These are phyloP conservation scores for Peromyscus aztecus DNA, from an alignment of 2,797 vertebrate species.

Conservation along the genomic window DNA sequence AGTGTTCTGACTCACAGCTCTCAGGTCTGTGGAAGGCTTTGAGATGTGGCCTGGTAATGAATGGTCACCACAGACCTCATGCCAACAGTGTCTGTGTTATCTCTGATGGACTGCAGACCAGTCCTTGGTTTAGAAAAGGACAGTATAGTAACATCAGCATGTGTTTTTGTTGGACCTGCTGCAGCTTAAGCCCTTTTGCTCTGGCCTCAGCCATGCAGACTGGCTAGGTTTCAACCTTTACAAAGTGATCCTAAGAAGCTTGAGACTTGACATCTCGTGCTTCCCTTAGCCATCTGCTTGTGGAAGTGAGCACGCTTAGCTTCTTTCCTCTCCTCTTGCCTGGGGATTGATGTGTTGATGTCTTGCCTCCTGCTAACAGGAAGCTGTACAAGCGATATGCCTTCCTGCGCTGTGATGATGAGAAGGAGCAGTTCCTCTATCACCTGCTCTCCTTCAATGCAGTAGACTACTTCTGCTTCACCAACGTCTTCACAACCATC, in stretches of 20 bases:
- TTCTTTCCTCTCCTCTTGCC: neutral
- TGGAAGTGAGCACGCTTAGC: neutral
- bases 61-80: neutral
- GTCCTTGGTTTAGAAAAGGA: neutral
- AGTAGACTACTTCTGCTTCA: conserved; percentile 99
- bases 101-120: neutral
- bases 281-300: neutral
- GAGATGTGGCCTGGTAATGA: neutral
- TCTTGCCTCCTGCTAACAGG: conserved; percentile 88
- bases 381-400: conserved; percentile 99
- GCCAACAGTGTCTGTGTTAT: neutral
- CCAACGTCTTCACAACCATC: conserved; percentile 99
- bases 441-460: conserved; percentile 99
- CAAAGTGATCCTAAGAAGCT: neutral
- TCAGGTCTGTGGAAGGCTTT: neutral
- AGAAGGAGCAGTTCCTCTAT: conserved; percentile 99
- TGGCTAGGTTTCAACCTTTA: conserved; percentile 10
- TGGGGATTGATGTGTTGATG: conserved; percentile 66
- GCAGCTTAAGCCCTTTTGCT: neutral
- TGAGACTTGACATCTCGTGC: neutral
- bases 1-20: neutral
- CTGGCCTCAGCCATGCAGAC: neutral
- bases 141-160: neutral
- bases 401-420: conserved; percentile 98
- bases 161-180: conserved; percentile 16